Conservation (phyloP, 1,140 invertebrate genomes). For the Drosophila cardini region DNA sequence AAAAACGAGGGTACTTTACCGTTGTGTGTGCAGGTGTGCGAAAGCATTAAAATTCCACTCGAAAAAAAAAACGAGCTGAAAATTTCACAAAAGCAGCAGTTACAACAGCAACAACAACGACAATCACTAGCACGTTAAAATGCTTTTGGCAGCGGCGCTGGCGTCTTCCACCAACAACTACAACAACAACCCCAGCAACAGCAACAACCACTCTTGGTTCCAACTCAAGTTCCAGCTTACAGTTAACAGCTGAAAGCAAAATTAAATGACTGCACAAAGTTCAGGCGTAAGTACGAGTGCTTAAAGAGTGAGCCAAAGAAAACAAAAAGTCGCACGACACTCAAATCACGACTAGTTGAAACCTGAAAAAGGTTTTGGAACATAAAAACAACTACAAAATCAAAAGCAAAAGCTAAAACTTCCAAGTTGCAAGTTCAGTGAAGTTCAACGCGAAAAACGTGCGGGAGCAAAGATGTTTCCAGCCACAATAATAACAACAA, state of each 20-base stretch:
- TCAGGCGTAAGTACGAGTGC: constrained; percentile 67
- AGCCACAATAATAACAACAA: constrained; percentile 1
- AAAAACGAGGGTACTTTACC: constrained; percentile 78
- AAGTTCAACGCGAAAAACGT: constrained; percentile 82
- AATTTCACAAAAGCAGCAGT: constrained; percentile 52
- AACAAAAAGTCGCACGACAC: constrained; percentile 76
- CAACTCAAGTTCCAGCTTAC: constrained; percentile 39
- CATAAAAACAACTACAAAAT: not conserved
- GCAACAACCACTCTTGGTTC: not conserved
- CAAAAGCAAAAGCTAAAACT: constrained; percentile 29
- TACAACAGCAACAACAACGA: constrained; percentile 39
- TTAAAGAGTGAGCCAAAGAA: constrained; percentile 51
- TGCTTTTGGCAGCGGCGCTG: constrained; percentile 48
- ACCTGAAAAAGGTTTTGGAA: constrained; percentile 62
- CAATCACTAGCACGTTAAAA: constrained; percentile 67
- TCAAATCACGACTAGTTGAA: constrained; percentile 74
- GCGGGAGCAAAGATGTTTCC: constrained; percentile 68
- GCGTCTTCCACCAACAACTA: constrained; percentile 25
- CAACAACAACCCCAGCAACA: constrained; percentile 20
- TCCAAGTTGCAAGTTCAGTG: constrained; percentile 79
- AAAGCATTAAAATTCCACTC: constrained; percentile 82
- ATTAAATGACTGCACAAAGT: constrained; percentile 79
- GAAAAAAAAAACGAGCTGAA: constrained; percentile 47
- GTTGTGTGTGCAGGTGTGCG: constrained; percentile 79
- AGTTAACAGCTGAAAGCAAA: constrained; percentile 61